These are phyloP conservation scores for Gracilinanus agilis DNA, from an alignment of 2,113 vertebrate genomes.

Conservation along the genomic window DNA sequence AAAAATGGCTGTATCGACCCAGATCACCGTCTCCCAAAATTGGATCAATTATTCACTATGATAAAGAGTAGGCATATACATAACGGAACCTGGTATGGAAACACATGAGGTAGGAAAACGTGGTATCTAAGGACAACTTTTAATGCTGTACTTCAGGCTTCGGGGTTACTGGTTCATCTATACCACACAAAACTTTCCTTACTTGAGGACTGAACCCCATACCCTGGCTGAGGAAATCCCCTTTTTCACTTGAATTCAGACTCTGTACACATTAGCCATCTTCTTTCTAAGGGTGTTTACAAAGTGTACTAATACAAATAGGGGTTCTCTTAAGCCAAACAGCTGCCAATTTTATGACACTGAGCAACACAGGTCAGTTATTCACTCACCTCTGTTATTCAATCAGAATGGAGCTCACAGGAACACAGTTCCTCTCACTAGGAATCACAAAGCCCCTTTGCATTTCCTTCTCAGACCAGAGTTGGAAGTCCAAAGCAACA, in stretches of 20 bases:
- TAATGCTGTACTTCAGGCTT: neutral
- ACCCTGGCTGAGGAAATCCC: neutral
- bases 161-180: neutral
- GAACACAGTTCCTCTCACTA: neutral
- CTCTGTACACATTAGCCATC: neutral
- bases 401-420: neutral
- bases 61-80: neutral
- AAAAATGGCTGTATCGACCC: neutral
- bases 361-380: neutral
- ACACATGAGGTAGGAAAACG: neutral
- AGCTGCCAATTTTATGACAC: neutral
- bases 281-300: neutral
- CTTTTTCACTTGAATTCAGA: neutral
- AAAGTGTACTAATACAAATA: neutral
- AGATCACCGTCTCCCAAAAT: neutral
- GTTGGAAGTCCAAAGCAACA: neutral
- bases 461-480: neutral
- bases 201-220: neutral
- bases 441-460: neutral
- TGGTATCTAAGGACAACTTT: neutral
- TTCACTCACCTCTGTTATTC: neutral
- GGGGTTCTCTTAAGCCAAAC: neutral
- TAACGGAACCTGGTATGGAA: neutral
- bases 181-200: neutral
- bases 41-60: neutral